Percentiles rank a stretch among this genome's conserved stretches.
Conservation (phyloP, 1,140 invertebrate species). For the Centruroides vittatus region DNA sequence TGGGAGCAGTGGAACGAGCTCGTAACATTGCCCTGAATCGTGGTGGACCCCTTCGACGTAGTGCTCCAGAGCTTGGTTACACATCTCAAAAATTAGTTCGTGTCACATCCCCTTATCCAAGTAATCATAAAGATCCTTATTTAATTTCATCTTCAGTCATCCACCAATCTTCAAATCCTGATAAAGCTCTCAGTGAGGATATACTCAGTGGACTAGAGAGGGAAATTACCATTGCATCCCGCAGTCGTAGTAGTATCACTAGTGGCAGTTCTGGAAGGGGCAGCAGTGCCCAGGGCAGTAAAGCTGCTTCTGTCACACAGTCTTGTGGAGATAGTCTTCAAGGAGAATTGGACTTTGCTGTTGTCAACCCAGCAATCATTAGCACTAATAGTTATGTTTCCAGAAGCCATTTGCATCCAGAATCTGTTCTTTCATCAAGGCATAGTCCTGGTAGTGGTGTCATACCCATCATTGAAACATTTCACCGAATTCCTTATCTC, state of each 20-base stretch:
- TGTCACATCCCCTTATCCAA: too few relatives aligned
- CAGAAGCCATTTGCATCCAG: too few relatives aligned
- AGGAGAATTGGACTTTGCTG: constrained; percentile 9
- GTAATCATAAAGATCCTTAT: too few relatives aligned
- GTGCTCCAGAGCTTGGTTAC: too few relatives aligned
- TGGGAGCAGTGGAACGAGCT: constrained; percentile 28
- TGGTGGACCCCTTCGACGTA: too few relatives aligned
- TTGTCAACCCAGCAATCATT: constrained; percentile 2
- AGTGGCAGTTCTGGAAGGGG: constrained; percentile 10
- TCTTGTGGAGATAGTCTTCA: constrained; percentile 10
- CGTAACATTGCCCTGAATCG: constrained; percentile 21
- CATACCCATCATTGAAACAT: constrained; percentile 8
- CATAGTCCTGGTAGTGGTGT: constrained; percentile 26
- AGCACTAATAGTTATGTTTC: constrained; percentile 21
- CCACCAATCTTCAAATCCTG: too few relatives aligned
- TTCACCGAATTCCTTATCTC: constrained; percentile 18
- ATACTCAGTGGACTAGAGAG: too few relatives aligned
- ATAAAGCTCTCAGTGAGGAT: too few relatives aligned
- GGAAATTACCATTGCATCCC: too few relatives aligned
- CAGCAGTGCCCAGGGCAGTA: background rate
- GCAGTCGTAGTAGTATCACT: constrained; percentile 7
- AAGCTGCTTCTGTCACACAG: constrained; percentile 5
- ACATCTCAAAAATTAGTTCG: too few relatives aligned
- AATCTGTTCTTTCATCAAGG: constrained; percentile 33
- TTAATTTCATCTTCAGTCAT: too few relatives aligned